Conservation (phyloP, 2,113 vertebrate species). For the Panurus biarmicus region DNA sequence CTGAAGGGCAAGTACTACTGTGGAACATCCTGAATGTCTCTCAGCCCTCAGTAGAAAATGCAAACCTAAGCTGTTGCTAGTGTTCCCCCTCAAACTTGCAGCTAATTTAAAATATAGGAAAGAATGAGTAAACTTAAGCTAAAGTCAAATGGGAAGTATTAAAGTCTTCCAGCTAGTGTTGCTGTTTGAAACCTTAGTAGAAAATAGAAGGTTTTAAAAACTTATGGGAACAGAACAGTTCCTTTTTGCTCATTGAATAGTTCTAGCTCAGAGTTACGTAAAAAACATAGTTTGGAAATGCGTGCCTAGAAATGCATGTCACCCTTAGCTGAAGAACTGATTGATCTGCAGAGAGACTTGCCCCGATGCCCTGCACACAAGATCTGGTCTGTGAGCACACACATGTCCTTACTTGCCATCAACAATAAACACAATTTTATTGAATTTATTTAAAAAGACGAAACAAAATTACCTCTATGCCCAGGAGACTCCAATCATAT, state of each 20-base stretch:
- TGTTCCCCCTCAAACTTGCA: background rate
- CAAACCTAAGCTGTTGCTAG: background rate
- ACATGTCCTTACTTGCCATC: background rate
- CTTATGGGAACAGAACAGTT: background rate
- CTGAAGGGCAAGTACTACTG: background rate
- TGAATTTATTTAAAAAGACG: background rate
- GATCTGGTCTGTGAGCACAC: background rate
- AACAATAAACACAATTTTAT: background rate
- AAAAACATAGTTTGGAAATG: background rate
- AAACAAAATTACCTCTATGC: background rate
- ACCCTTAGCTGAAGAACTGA: background rate
- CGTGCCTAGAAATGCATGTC: background rate
- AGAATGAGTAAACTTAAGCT: background rate
- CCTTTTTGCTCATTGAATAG: background rate
- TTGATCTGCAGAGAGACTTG: background rate
- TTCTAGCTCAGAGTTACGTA: background rate
- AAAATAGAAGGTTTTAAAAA: background rate
- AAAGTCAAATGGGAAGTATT: background rate
- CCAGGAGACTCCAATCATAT: background rate
- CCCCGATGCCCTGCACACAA: fast-evolving
- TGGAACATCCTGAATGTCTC: background rate
- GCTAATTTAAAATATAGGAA: background rate
- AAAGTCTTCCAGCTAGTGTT: background rate
- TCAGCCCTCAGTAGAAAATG: background rate
- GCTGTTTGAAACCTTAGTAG: background rate